Evolutionary conservation across 2,113 vertebrate genomes (phyloP), one percentile per base, ranked within the genome.

Genomic region (Atherinomorus stipes): DNA sequence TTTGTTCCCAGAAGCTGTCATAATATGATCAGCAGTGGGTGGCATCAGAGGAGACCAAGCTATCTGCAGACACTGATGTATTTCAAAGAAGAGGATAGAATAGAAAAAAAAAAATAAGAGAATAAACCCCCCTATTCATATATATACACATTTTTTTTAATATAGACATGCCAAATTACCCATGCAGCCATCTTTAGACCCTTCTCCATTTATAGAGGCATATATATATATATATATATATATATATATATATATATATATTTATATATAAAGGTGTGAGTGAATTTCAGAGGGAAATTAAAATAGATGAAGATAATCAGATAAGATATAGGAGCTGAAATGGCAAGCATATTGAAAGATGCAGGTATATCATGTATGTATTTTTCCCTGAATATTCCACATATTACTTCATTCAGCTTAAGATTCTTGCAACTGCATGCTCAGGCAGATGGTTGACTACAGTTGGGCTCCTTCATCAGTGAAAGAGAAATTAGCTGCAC

Each of bases 1-100:
- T 62, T 31, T 13, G 50, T 89, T 88, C 78, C 78, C 76, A 71
- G 78, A 83, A 89, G 62, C 87, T 88, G 87, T 88, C 78, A 87
- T 49, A 71, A 38, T 72, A 25, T 74, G 74, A 84, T 84, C 75
- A 70, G 51, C 34, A 67, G 83, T 89, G 83, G 85, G 85, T 74
- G 78, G 77, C 56, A 65, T 77, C 62, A 81, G 71, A 69, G 78
- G 68, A 80, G 69, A 65, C 52, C 58, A 76, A 73, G 64, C 74
- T 74, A 76, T 76, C 54, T 71, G 38, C 69, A 65, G 62, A 71
- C 47, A 61, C 67, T 31, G 54, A 76, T 76, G 62, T 34, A 54
- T 60, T 86, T 68, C 69, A 76, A 40, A 76, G 84, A 68, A 64
- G 40, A 71, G 64, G 21, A 71, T 18, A 59, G 63, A 28, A 62